phyloP scores from a whole-genome alignment of 2,113 vertebrate genomes.

The Salvator merianae region DNA sequence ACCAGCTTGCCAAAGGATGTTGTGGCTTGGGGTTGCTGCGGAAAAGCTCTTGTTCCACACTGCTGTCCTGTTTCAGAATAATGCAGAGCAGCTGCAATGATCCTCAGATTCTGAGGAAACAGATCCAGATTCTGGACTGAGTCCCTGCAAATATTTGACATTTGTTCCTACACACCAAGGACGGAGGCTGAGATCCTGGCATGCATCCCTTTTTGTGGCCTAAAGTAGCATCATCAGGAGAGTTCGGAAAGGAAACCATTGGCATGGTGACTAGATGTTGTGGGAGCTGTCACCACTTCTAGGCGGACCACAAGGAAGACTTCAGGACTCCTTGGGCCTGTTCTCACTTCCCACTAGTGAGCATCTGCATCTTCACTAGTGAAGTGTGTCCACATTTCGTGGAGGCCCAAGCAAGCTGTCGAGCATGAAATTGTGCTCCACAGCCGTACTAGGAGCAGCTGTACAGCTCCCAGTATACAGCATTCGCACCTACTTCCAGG shows the following conservation, averaged over 20 bases:
- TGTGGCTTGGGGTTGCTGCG: background rate
- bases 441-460: too few species aligned
- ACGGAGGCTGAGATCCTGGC: background rate
- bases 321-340: background rate
- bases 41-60: background rate
- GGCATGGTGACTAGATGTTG: background rate
- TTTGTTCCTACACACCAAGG: background rate
- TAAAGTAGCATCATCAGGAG: background rate
- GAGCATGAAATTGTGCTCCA: too few species aligned
- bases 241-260: too few species aligned
- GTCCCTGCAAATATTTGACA: background rate
- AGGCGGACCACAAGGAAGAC: background rate
- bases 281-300: background rate
- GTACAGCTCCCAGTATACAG: too few species aligned
- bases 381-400: too few species aligned
- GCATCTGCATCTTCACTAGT: too few species aligned
- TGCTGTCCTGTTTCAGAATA: background rate
- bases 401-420: too few species aligned
- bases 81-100: background rate
- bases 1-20: background rate
- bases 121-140: background rate
- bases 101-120: background rate
- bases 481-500: too few species aligned
- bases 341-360: too few species aligned
- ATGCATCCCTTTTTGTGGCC: background rate